These are phyloP conservation scores for Zygogramma bicolorata DNA, from an alignment of 2,888 invertebrate genomes.

Conservation along the genomic window DNA sequence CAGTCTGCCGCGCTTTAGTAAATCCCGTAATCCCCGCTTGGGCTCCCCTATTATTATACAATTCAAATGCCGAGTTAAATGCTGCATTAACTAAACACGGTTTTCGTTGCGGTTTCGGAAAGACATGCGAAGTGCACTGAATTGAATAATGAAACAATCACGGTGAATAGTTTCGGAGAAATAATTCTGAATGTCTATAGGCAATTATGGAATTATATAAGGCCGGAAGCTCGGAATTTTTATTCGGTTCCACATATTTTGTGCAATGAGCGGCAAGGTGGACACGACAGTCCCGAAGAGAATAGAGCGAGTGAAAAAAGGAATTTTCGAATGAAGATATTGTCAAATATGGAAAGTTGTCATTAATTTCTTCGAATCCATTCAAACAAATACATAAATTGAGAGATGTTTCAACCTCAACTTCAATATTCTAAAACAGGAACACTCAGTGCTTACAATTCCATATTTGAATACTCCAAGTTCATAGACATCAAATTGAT, in stretches of 20 bases:
- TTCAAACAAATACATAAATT: no score
- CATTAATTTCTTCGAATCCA: no score
- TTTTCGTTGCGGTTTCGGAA: not conserved
- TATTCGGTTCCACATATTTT: not conserved
- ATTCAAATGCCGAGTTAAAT: not conserved
- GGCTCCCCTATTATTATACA: no score
- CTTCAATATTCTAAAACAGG: no score
- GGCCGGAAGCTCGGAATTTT: not conserved
- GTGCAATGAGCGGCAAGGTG: slow-evolving; percentile 1
- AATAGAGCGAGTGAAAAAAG: not conserved
- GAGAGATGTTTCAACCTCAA: no score
- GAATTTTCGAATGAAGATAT: no score
- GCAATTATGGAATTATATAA: not conserved
- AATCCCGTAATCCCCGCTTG: no score
- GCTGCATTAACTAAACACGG: not conserved
- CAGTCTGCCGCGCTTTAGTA: no score
- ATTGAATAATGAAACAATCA: slow-evolving; percentile 1
- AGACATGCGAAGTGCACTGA: not conserved
- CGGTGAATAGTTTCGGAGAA: not conserved
- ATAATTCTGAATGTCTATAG: not conserved
- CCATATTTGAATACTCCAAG: no score
- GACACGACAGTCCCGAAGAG: not conserved
- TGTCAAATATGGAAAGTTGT: no score
- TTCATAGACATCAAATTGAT: no score
- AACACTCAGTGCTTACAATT: no score